Percentiles rank a stretch among this genome's conserved stretches.
These are phyloP conservation scores for Sesamia nonagrioides DNA, from an alignment of 1,140 invertebrate species.

Conservation along the genomic window DNA sequence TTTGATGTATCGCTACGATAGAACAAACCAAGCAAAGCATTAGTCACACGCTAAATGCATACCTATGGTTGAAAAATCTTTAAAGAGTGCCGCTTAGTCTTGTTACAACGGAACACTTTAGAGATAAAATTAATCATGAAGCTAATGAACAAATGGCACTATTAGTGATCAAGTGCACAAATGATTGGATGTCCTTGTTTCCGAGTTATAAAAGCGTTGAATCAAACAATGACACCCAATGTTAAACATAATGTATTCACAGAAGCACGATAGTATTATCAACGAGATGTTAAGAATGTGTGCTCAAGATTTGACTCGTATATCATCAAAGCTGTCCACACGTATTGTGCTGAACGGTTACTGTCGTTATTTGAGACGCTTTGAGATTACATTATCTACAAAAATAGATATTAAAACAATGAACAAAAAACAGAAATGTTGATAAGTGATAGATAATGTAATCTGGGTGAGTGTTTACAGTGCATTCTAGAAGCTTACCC, in stretches of 20 bases:
- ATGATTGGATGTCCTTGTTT: slow-evolving; percentile 75
- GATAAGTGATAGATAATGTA: slow-evolving; percentile 74
- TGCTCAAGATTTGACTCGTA: slow-evolving; percentile 77
- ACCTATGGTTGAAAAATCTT: slow-evolving; percentile 72
- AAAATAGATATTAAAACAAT: slow-evolving; percentile 33
- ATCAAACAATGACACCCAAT: slow-evolving; percentile 78
- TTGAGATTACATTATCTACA: slow-evolving; percentile 79
- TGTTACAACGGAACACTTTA: slow-evolving; percentile 76
- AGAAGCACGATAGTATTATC: slow-evolving; percentile 83
- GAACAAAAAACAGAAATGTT: slow-evolving; percentile 43
- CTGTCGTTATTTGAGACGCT: slow-evolving; percentile 69
- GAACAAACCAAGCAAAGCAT: slow-evolving; percentile 88
- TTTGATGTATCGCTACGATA: slow-evolving; percentile 89
- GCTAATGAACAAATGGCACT: slow-evolving; percentile 84
- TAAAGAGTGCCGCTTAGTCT: slow-evolving; percentile 78
- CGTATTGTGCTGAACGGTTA: slow-evolving; percentile 79
- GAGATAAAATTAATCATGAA: slow-evolving; percentile 81
- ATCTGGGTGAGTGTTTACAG: slow-evolving; percentile 70
- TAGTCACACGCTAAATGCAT: slow-evolving; percentile 86
- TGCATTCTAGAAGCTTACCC: slow-evolving; percentile 90
- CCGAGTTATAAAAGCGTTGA: slow-evolving; percentile 59
- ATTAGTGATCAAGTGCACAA: slow-evolving; percentile 85
- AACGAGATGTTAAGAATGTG: slow-evolving; percentile 77
- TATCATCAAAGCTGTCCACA: slow-evolving; percentile 78
- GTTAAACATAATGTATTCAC: slow-evolving; percentile 82